phyloP scores from a whole-genome alignment of 2,113 vertebrate species.

The Myiozetetes cayanensis region DNA sequence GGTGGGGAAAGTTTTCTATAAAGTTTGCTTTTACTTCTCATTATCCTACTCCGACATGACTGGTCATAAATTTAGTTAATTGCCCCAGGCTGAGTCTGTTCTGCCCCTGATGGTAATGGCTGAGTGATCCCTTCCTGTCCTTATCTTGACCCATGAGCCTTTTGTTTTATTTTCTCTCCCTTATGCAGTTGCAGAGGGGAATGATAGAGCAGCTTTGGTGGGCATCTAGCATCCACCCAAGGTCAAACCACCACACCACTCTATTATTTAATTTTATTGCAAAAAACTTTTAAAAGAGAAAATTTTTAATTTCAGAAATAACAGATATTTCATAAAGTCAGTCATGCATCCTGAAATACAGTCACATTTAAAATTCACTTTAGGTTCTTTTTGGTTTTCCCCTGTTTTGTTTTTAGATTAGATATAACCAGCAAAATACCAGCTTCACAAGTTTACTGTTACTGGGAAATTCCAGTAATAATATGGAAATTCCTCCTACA shows the following conservation, averaged over 20 bases:
- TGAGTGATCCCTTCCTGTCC: background rate
- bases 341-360: conserved; percentile 15
- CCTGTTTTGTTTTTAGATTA: background rate
- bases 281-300: background rate
- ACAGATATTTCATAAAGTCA: background rate
- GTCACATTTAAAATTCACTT: background rate
- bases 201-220: background rate
- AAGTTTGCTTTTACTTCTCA: background rate
- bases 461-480: conserved; percentile 40
- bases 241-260: background rate
- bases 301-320: background rate
- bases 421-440: background rate
- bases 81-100: background rate
- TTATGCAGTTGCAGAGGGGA: background rate
- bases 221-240: background rate
- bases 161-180: background rate
- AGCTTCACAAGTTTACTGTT: background rate
- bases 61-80: background rate
- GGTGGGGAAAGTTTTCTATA: background rate
- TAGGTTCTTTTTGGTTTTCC: background rate
- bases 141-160: background rate
- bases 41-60: background rate
- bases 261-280: background rate
- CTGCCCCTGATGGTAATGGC: background rate
- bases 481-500: conserved; percentile 3